Base-by-base conservation (phyloP, 2,888 invertebrate genomes). In the Nemapogon koenigi region DNA sequence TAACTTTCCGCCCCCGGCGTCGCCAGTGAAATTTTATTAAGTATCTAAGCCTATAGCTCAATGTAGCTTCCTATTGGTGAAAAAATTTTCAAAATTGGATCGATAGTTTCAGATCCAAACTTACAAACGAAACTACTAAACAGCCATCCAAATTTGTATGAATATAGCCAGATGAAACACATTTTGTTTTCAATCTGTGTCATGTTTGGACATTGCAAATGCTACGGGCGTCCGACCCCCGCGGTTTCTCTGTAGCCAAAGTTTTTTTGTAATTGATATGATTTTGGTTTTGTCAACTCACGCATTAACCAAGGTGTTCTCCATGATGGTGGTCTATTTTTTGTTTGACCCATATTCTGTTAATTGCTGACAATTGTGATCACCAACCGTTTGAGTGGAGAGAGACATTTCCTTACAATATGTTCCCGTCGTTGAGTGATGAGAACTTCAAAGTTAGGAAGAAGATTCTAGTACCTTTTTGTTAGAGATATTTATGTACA, bases 361-460 rank as follows among this genome's bases (percentile, higher is more conserved):
- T 76, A 73, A 75, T 78, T 73, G 75, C 64, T 68, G 75, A 75
- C 76, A 75, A 73, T 73, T 61, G 67, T 62, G 68, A 68, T 72
- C 62, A 65, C 56, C 62, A 57, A 57, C 62, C 59, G 57, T 61
- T 62, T 50, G 55, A 51, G 62, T 58, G 70, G 59, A 72, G 75
- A 75, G 59, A 66, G 72, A 76, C 64, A 65, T 75, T 66, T 72
- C 69, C 72, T 50, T 51, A 59, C 13, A 33, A 33, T 33, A 4
- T 28, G 11, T 8, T n/a, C 4, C 4, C 4, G 11, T 28, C 28
- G 11, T 10, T 28, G 28, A 28, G 11, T 22, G n/a, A n/a, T n/a
- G n/a, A n/a, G n/a, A n/a, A n/a, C n/a, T n/a, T n/a, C n/a, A n/a
- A n/a, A n/a, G n/a, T n/a, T n/a, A n/a, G n/a, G n/a, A n/a, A n/a